Evolutionary conservation across 2,797 vertebrate species (phyloP), one percentile per base, ranked within the genome.

Genomic region (Apodemus agrarius): DNA sequence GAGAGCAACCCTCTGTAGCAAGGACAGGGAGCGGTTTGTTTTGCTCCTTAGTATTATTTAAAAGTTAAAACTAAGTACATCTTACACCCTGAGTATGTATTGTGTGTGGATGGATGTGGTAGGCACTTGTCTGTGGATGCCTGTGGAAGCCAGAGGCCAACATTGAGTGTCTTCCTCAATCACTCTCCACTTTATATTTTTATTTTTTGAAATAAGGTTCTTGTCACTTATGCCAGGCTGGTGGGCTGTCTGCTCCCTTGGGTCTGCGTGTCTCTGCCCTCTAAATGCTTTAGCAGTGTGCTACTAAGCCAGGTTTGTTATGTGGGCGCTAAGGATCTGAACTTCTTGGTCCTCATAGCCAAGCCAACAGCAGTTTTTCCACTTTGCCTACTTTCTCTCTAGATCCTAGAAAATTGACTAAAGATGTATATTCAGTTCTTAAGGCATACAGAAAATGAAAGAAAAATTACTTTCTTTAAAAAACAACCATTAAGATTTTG

Each of bases 391-490:
- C 46, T 46, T 29, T 87, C 85, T 52, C 24, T 72, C 52, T 24
- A 40, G 46, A 87, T 29, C 65, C 67, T 74, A 57, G 46, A 93
- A 93, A 63, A 57, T n/a, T 72, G 31, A 59, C 29, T 88, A 95
- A 89, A 85, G 74, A 85, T 72, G 4, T 87, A 37, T 34, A 21
- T 63, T 34, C 57, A 63, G 65, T 49, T 89, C 72, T 93, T 93
- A 63, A 96, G 81, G 82, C 14, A 78, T 34, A 46, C n/a, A 80
- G 57, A 92, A 88, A 85, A 49, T 24, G 57, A 89, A 95, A 90
- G 79, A 80, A 92, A 67, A 52, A 24, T 0, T 37, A 43, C 63
- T 78, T 89, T 78, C 40, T 8, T 43, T 65, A 94, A 29, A 92
- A 74, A 74, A 59, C 4, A 34, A 43, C 17, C 6, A 11, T n/a